phyloP scores from a whole-genome alignment of 2,888 invertebrate genomes.

The Amorpha juglandis region DNA sequence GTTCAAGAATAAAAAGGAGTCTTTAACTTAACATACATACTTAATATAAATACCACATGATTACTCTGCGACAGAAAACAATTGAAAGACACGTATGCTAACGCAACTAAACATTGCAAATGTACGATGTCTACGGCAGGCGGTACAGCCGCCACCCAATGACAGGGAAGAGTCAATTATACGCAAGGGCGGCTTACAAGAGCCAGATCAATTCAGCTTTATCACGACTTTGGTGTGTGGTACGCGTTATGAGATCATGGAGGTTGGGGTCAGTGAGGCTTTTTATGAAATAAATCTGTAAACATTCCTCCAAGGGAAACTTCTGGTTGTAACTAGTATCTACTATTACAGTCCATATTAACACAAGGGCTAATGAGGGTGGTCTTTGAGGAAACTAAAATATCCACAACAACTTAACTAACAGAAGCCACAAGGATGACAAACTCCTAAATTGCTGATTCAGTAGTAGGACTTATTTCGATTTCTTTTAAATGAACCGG shows the following conservation, averaged over 20 bases:
- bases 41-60: background rate
- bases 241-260: conserved; percentile 39
- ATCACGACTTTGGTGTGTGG: conserved; percentile 59
- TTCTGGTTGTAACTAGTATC: background rate
- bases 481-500: no score
- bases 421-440: no score
- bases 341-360: no score
- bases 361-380: no score
- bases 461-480: no score
- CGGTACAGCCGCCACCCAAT: conserved; percentile 64
- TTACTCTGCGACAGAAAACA: background rate
- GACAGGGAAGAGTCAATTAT: conserved; percentile 83
- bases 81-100: conserved; percentile 12
- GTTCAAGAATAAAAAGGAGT: background rate
- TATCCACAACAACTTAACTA: no score
- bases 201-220: conserved; percentile 79
- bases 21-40: background rate
- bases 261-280: conserved; percentile 25
- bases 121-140: conserved; percentile 52
- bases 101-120: conserved; percentile 59
- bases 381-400: no score
- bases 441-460: no score
- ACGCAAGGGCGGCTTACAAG: conserved; percentile 79
- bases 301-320: background rate
- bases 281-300: background rate